Base-by-base conservation (phyloP, 64 coral and sea anemone genomes). In the Actinia tenebrosa region DNA sequence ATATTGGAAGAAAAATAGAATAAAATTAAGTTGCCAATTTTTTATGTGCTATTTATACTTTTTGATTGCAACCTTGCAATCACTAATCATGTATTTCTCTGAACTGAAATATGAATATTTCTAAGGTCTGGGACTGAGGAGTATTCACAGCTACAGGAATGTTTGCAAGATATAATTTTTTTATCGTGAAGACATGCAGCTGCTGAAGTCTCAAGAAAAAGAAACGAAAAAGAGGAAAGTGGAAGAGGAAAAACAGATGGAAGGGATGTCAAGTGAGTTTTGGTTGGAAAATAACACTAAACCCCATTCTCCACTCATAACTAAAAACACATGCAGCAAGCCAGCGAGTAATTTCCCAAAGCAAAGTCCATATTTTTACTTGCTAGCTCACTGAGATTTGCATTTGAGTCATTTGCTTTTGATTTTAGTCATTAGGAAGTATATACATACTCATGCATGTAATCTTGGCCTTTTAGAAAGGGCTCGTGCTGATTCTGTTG, bases 121-220 rank as follows among this genome's bases (percentile, higher is more conserved):
- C 3, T 13, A 42, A 78, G 75, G 75, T 78, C 75, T 30, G 37
- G 75, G 23, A 78, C 75, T 27, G 75, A 78, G 75, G 75, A 78
- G 16, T 78, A 78, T 23, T 26, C 20, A 16, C 20, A 78, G 23
- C 27, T 78, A 8, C 75, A 78, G 3, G 20, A 78, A 16, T 26
- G 27, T 6, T 11, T 78, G 23, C 20, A 78, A 78, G 75, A 78
- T 27, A 78, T 78, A 37, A 5, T 9, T 27, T 1, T 26, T 16
- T 78, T 78, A 78, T 78, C 75, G 30, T 78, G 23, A n/a, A 78
- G 75, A 78, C 23, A 78, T 78, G 75, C 4, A 78, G 23, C 7
- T 78, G 23, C 27, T 78, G 23, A 78, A 78, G 26, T 18, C 25
- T 14, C 20, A 78, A 78, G 75, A 78, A 78, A 78, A 78, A 43